Evolutionary conservation across 2,797 vertebrate genomes (phyloP).

Genomic region (Hyperoplus immaculatus): DNA sequence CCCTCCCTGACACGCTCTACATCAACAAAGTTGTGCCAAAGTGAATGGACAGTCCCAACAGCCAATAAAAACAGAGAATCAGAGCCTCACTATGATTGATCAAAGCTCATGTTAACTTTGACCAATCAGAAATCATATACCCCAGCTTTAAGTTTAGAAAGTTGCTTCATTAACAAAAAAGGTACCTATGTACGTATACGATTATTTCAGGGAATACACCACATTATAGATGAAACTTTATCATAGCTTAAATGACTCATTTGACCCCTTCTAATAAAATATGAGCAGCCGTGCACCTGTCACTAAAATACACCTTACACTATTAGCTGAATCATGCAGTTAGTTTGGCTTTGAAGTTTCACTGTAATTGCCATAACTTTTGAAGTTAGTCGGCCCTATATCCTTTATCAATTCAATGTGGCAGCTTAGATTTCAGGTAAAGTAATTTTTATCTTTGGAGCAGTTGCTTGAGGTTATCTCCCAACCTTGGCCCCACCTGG

Average conservation of each 20-base stretch:
- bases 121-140: no score
- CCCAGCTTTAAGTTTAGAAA: no score
- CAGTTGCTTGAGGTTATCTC: slow-evolving; percentile 61
- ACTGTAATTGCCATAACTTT: slow-evolving; percentile 67
- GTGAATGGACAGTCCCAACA: no score
- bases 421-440: slow-evolving; percentile 56
- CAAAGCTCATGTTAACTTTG: no score
- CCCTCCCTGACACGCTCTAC: no score
- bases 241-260: not conserved
- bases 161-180: no score
- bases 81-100: no score
- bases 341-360: slow-evolving; percentile 68
- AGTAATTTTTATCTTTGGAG: slow-evolving; percentile 67
- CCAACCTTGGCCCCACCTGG: slow-evolving; percentile 53
- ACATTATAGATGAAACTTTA: not conserved
- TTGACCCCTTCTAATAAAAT: slow-evolving; percentile 41
- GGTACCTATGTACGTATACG: no score
- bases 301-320: slow-evolving; percentile 25
- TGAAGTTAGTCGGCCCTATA: slow-evolving; percentile 58
- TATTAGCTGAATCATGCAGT: slow-evolving; percentile 57
- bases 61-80: no score
- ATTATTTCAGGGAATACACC: not conserved
- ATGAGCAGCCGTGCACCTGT: slow-evolving; percentile 20
- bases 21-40: no score
- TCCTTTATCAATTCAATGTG: slow-evolving; percentile 51